Evolutionary conservation across 2,797 vertebrate species (phyloP).

Genomic region (Protosalanx chinensis): DNA sequence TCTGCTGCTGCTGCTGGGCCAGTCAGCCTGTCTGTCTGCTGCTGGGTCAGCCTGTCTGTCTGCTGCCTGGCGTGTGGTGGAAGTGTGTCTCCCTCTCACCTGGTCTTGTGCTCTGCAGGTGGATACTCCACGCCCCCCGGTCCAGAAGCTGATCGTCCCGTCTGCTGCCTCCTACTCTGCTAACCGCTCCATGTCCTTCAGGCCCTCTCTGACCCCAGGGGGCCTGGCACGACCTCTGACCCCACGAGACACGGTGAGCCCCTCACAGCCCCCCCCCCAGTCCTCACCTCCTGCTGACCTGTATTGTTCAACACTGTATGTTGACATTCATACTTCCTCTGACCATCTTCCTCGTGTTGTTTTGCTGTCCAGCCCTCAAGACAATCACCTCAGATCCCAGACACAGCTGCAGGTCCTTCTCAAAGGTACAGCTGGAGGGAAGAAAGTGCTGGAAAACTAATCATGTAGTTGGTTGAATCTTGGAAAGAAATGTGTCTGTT

Average conservation of each 20-base stretch:
- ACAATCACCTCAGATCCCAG: conserved; percentile 64
- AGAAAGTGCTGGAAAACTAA: too few relatives aligned
- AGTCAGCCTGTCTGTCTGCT: too few relatives aligned
- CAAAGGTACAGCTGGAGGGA: conserved; percentile 57
- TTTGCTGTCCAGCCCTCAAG: conserved; percentile 57
- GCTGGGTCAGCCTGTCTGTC: too few relatives aligned
- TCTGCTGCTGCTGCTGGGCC: too few relatives aligned
- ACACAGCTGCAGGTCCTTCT: conserved; percentile 53
- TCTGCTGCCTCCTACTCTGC: conserved; percentile 70
- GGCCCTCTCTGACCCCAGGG: conserved; percentile 84
- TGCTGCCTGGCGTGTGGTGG: too few relatives aligned
- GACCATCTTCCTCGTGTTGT: neutral
- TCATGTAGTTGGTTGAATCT: too few relatives aligned
- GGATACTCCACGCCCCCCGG: conserved; percentile 82
- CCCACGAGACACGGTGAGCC: conserved; percentile 79
- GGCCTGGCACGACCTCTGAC: conserved; percentile 58
- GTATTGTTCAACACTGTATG: too few relatives aligned
- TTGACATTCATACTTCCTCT: neutral
- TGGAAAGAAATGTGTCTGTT: too few relatives aligned
- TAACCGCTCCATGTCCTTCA: conserved; percentile 84
- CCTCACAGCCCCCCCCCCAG: neutral
- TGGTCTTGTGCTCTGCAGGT: conserved; percentile 67
- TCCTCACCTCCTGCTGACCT: too few relatives aligned
- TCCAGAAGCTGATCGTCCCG: conserved; percentile 87
- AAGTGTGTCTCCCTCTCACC: neutral